These are phyloP conservation scores for Emmelina monodactyla DNA, from an alignment of 2,888 invertebrate genomes.

Conservation along the genomic window DNA sequence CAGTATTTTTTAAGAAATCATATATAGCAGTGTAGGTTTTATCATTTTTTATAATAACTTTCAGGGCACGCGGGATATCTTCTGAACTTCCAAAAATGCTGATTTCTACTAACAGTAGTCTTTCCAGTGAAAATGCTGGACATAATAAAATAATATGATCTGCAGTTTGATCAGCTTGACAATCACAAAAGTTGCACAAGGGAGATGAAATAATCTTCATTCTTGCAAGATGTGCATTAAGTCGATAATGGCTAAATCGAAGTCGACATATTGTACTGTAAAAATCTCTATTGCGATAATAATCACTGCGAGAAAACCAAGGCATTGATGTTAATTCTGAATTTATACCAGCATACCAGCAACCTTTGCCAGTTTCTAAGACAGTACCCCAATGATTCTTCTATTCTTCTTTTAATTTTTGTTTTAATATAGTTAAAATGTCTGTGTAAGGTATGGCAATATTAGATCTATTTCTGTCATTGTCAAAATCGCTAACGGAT, in stretches of 20 bases:
- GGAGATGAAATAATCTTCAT: background rate
- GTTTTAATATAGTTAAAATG: background rate
- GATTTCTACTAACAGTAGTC: background rate
- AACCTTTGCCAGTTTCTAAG: too few species aligned
- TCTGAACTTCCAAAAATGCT: background rate
- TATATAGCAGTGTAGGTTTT: background rate
- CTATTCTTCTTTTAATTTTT: background rate
- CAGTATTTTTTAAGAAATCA: background rate
- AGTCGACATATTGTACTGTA: background rate
- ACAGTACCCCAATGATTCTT: background rate
- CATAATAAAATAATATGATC: background rate
- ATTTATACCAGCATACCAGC: background rate
- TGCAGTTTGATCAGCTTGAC: background rate
- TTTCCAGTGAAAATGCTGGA: background rate
- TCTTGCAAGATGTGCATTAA: background rate
- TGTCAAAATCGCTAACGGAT: too few species aligned
- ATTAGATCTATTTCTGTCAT: background rate
- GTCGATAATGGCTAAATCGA: background rate
- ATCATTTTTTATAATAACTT: background rate
- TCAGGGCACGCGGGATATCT: background rate
- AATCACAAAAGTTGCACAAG: background rate
- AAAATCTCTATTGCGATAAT: background rate
- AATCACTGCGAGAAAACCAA: background rate
- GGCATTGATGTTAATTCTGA: background rate
- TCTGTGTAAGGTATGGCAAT: background rate